Conservation (phyloP, 2,113 vertebrate genomes). For the Oreochromis aureus region DNA sequence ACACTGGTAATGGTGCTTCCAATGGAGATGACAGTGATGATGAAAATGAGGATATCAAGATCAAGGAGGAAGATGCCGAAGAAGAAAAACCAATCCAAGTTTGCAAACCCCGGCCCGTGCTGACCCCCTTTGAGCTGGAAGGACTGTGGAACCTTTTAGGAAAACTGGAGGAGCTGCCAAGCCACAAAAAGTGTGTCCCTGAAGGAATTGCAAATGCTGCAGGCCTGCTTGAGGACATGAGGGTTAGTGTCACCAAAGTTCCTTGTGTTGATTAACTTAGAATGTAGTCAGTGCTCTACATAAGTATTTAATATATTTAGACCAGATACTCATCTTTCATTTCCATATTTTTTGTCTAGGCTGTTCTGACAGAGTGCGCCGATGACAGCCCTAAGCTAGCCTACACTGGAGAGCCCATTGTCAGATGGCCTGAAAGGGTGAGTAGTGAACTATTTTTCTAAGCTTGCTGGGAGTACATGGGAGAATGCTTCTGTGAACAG, state of each 20-base stretch:
- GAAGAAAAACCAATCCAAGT: conserved; percentile 15
- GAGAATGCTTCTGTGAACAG: background rate
- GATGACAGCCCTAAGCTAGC: conserved; percentile 83
- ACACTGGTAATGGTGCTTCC: conserved; percentile 8
- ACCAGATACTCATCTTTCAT: background rate
- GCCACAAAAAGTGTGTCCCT: conserved; percentile 92
- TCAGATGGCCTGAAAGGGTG: conserved; percentile 94
- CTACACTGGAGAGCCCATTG: conserved; percentile 92
- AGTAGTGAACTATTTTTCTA: conserved; percentile 39
- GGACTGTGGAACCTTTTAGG: conserved; percentile 89
- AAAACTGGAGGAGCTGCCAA: conserved; percentile 88
- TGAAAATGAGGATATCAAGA: conserved; percentile 17
- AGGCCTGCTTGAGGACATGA: conserved; percentile 84
- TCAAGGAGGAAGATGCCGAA: conserved; percentile 6
- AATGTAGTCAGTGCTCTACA: background rate
- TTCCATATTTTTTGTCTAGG: conserved; percentile 50
- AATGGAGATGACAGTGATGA: conserved; percentile 44
- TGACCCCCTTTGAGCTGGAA: conserved; percentile 91
- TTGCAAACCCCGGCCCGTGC: conserved; percentile 34
- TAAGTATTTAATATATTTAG: background rate
- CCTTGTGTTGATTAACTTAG: background rate
- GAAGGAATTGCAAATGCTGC: conserved; percentile 84
- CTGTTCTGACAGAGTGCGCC: conserved; percentile 81
- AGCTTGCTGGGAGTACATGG: background rate
- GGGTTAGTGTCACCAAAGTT: conserved; percentile 64